phyloP scores from a whole-genome alignment of 92 coral and sea anemone genomes.

The Anthopleura xanthogrammica region DNA sequence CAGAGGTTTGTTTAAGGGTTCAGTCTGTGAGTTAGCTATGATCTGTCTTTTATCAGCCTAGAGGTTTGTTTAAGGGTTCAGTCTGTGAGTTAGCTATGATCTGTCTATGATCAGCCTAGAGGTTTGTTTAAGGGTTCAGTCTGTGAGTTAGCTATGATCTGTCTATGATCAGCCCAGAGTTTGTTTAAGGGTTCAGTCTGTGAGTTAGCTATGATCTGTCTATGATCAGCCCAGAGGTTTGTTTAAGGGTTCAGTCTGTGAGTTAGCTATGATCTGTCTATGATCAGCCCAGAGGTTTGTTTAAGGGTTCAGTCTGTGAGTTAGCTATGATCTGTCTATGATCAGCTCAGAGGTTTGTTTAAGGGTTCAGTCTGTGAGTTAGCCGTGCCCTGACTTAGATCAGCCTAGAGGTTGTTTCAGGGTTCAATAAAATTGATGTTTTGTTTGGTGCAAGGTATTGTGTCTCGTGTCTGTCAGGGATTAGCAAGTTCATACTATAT shows the following conservation, averaged over 20 bases:
- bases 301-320: neutral
- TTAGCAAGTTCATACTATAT: too few species aligned
- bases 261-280: neutral
- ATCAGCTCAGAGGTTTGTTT: too few species aligned
- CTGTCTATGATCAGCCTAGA: too few species aligned
- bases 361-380: too few species aligned
- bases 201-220: neutral
- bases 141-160: neutral
- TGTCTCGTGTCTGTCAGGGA: too few species aligned
- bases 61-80: neutral
- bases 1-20: neutral
- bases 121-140: neutral
- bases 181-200: neutral
- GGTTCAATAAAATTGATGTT: too few species aligned
- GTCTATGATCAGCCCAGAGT: neutral
- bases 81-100: neutral
- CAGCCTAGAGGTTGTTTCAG: neutral
- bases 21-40: neutral
- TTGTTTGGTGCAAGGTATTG: too few species aligned
- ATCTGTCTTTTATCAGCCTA: too few species aligned
- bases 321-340: neutral
- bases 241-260: neutral
- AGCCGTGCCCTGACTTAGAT: too few species aligned
- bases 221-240: neutral
- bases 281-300: neutral